A percentile compares a stretch with the other conserved stretches of the same genome.
phyloP scores from a whole-genome alignment of 2,113 vertebrate genomes.

The Varanus salvator region DNA sequence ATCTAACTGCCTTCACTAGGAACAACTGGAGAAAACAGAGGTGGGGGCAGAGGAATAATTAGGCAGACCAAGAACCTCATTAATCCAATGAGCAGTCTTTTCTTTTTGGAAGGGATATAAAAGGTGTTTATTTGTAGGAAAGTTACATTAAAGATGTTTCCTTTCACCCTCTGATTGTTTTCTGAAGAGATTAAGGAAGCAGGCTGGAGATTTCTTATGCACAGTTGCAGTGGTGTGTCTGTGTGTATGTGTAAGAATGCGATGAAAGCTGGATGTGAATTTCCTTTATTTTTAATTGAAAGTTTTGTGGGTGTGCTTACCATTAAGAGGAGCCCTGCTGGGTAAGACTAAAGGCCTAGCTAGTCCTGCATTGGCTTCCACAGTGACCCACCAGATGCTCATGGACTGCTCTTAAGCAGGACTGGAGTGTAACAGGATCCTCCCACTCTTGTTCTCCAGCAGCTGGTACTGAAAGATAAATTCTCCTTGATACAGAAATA shows the following conservation, averaged over 20 bases:
- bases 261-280: not conserved
- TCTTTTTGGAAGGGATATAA: slow-evolving; percentile 60
- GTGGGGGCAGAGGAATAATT: slow-evolving; percentile 33
- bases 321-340: not conserved
- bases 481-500: not conserved
- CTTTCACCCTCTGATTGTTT: slow-evolving; percentile 58
- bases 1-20: slow-evolving; percentile 35
- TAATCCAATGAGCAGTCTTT: slow-evolving; percentile 47
- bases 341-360: not conserved
- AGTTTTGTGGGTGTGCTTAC: not conserved
- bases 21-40: slow-evolving; percentile 55
- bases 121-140: slow-evolving; percentile 74
- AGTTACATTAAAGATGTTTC: slow-evolving; percentile 76
- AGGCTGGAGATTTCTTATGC: slow-evolving; percentile 17
- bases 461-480: no score
- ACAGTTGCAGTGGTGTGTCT: slow-evolving; percentile 11
- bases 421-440: not conserved
- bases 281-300: not conserved
- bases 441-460: not conserved
- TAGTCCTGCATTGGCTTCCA: not conserved
- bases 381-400: not conserved
- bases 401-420: not conserved
- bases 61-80: slow-evolving; percentile 63
- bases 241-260: not conserved
- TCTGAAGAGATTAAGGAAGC: slow-evolving; percentile 45